Base-by-base conservation (phyloP, 2,888 invertebrate species). In the Zaprionus lineosus region DNA sequence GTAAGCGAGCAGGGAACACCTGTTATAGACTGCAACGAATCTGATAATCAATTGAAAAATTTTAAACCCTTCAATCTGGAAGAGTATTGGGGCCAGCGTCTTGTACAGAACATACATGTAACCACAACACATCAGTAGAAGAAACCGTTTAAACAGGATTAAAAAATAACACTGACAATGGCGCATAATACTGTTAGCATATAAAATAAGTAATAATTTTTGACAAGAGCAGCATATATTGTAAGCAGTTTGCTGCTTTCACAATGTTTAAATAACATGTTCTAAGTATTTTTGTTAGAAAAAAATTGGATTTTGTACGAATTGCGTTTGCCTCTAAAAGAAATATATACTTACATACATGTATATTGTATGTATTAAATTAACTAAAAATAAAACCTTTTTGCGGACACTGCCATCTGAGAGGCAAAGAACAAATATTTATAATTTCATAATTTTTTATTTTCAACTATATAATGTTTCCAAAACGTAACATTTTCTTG, bases 1-100 rank as follows among this genome's bases (percentile, higher is more conserved):
- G 88, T 89, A 29, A 87, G 81, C 40, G 93, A 94, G 77, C 93
- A 94, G 84, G 93, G 93, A 60, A 91, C 89, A 31, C 86, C 87
- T 28, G 81, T 88, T 33, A 78, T 88, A 33, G 82, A 88, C 68
- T 83, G 87, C 75, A 88, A 87, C 69, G 89, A 89, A 82, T 83
- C 89, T 60, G 89, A 91, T 81, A 90, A 91, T 77, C 90, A 92
- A 24, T 91, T 92, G 5, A 94, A 94, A 91, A 94, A 94, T 90
- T 95, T 95, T 88, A 93, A 94, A 88, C 95, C 95, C 6, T 95
- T 95, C 88, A 93, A 95, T 89, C 90, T 95, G 61, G 95, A 95
- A 79, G 94, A 94, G 79, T 94, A 93, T 91, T 95, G 94, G 94
- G 94, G 93, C 11, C 92, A 94, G 58, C 93, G 94, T 53, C 90